Percentiles rank a stretch among this genome's conserved stretches.
phyloP scores from a whole-genome alignment of 2,797 vertebrate species.

The Erithacus rubecula region DNA sequence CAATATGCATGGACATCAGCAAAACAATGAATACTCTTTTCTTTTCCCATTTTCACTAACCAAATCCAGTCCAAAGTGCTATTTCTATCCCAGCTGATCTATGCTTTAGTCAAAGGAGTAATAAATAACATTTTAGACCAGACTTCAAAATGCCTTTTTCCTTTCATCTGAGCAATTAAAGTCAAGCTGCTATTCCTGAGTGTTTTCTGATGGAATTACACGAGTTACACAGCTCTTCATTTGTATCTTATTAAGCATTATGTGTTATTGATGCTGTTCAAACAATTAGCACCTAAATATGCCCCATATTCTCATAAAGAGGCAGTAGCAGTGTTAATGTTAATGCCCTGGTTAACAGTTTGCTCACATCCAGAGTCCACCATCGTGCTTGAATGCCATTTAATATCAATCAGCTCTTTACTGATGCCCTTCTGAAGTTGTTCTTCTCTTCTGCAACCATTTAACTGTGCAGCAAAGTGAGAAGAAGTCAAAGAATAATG shows the following conservation, averaged over 20 bases:
- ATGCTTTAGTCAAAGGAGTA: background rate
- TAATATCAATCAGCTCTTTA: background rate
- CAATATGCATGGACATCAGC: background rate
- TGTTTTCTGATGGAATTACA: constrained; percentile 34
- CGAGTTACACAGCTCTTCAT: constrained; percentile 12
- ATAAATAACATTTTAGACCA: constrained; percentile 53
- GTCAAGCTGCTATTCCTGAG: constrained; percentile 23
- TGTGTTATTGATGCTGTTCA: constrained; percentile 26
- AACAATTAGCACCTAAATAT: constrained; percentile 55
- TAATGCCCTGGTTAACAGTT: background rate
- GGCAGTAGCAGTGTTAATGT: background rate
- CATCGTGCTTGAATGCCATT: background rate
- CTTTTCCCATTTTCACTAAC: background rate
- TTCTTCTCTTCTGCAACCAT: background rate
- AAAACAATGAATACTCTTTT: background rate
- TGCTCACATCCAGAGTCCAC: background rate
- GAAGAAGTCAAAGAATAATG: background rate
- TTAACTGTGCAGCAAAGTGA: background rate
- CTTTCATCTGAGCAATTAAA: constrained; percentile 58
- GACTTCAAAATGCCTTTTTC: constrained; percentile 56
- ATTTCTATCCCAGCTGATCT: background rate
- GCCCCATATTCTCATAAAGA: constrained; percentile 16
- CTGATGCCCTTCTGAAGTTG: background rate
- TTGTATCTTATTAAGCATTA: constrained; percentile 44
- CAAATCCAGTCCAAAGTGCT: background rate